These are phyloP conservation scores for Molorchus minor DNA, from an alignment of 2,888 invertebrate species.

Conservation along the genomic window DNA sequence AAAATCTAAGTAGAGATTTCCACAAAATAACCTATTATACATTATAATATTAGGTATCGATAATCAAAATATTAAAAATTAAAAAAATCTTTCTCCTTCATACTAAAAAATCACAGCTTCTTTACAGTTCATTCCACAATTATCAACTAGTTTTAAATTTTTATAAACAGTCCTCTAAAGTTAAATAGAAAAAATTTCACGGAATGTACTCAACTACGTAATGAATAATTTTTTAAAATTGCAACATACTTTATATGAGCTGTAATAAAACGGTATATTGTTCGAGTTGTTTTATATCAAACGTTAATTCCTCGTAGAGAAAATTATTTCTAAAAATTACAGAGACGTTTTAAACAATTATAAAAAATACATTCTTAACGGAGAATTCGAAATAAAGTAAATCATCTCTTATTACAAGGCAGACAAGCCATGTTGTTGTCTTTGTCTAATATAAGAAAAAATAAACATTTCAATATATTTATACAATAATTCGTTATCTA, in stretches of 20 bases:
- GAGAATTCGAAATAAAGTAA: no score
- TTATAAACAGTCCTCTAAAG: constrained; percentile 40
- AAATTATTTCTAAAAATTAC: not conserved
- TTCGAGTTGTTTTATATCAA: constrained; percentile 8
- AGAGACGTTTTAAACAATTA: not conserved
- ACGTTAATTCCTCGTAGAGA: not conserved
- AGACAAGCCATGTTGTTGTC: no score
- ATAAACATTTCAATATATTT: no score
- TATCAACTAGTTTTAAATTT: constrained; percentile 34
- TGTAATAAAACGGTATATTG: constrained; percentile 27
- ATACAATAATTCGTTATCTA: no score
- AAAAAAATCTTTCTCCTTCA: constrained; percentile 44
- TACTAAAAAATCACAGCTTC: constrained; percentile 56
- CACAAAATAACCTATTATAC: constrained; percentile 34
- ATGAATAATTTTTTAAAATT: constrained; percentile 30
- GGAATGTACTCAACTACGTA: constrained; percentile 38
- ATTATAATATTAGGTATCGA: constrained; percentile 28
- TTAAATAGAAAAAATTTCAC: constrained; percentile 38
- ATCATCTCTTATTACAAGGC: no score
- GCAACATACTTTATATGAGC: constrained; percentile 32
- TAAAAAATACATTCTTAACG: no score
- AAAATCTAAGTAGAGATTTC: constrained; percentile 28
- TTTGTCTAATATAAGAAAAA: no score
- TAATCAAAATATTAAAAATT: constrained; percentile 44
- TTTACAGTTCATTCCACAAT: constrained; percentile 53